Base-by-base conservation (phyloP, 2,888 invertebrate species). In the Ryuthela nishihirai region DNA sequence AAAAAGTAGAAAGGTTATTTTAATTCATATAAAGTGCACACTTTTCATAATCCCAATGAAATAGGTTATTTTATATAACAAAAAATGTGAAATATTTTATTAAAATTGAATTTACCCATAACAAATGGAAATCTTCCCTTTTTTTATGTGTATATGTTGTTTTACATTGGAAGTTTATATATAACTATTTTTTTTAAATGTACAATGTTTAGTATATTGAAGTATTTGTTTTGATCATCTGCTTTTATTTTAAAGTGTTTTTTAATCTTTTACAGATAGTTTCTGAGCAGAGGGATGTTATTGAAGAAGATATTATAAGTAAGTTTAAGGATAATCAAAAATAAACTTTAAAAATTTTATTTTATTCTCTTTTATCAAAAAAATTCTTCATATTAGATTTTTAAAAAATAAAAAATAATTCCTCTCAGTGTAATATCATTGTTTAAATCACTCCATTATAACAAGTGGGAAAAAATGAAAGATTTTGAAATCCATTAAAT, bases 301-400 rank as follows among this genome's bases (percentile, higher is more conserved):
- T 54, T 9, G 18, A 55, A 6, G 41, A 58, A 52, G 46, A 58
- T 20, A 50, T 58, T n/a, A 20, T 20, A 15, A 42, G 56, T 58
- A 52, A 58, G 50, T 52, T 29, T 7, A 10, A 15, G n/a, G n/a
- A 20, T n/a, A n/a, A 18, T 35, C 20, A 40, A 6, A 21, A 21
- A 40, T n/a, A n/a, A 20, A 7, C 21, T 18, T 18, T 17, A 20
- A 7, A 10, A 21, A 40, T n/a, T 39, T 1, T n/a, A 38, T 38
- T 38, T 17, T 12, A 44, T 21, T 10, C 21, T 20, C 2, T 20
- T 39, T 39, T 20, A 18, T 21, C 5, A 18, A 9, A 39, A 20
- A 12, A 9, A 2, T n/a, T n/a, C n/a, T n/a, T n/a, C n/a, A n/a
- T n/a, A 39, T 20, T 10, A 20, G 39, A 5, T 20, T 39, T 2